Evolutionary conservation across 1,140 invertebrate genomes (phyloP).

Genomic region (Solenopsis fugax): DNA sequence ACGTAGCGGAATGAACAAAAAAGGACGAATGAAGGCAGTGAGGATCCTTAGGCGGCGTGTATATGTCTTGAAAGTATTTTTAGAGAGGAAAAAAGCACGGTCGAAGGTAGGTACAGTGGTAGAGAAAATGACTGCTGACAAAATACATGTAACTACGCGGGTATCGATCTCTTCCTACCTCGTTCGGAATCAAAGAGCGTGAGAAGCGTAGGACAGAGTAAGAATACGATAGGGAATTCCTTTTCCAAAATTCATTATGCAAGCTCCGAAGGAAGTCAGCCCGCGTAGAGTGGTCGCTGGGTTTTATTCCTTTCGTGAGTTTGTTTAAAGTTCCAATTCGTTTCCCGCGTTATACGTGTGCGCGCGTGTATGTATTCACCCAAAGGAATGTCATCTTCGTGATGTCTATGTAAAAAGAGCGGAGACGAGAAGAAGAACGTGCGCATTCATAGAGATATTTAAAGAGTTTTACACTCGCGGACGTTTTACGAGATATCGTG

Average conservation of each 20-base stretch:
- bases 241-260: slow-evolving; percentile 73
- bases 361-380: not conserved
- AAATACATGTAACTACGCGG: slow-evolving; percentile 70
- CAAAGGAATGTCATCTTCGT: not conserved
- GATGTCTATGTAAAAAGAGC: not conserved
- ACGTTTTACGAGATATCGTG: not conserved
- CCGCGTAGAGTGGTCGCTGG: slow-evolving; percentile 23
- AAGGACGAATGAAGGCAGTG: too few relatives aligned
- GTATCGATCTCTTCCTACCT: slow-evolving; percentile 33
- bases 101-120: not conserved
- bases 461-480: slow-evolving; percentile 18
- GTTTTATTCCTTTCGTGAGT: slow-evolving; percentile 62
- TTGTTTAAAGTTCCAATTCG: slow-evolving; percentile 55
- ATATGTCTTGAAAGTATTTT: slow-evolving; percentile 22
- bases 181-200: slow-evolving; percentile 42
- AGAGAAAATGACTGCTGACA: slow-evolving; percentile 27
- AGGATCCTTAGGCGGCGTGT: not conserved
- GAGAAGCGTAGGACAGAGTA: slow-evolving; percentile 31
- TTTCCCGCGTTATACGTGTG: slow-evolving; percentile 3
- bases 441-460: slow-evolving; percentile 38
- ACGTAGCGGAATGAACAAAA: not conserved
- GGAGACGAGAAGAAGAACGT: not conserved
- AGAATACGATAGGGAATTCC: slow-evolving; percentile 48
- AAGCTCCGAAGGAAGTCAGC: slow-evolving; percentile 39
- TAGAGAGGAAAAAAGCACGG: not conserved